Evolutionary conservation across 2,888 invertebrate species (phyloP).

Genomic region (Orthonevra nobilis): DNA sequence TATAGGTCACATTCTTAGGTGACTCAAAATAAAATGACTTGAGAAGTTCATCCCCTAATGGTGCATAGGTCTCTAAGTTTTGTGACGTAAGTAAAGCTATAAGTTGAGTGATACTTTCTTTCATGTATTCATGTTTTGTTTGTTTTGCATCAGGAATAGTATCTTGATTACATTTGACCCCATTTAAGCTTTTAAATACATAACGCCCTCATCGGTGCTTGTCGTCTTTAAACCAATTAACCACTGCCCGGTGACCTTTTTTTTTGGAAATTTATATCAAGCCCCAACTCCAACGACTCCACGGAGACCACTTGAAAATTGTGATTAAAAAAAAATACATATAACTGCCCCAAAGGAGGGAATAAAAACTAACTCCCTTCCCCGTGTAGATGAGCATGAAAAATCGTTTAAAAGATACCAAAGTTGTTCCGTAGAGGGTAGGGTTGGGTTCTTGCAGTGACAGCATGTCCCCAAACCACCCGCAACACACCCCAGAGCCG

Average conservation of each 20-base stretch:
- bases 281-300: slow-evolving; percentile 46
- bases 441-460: slow-evolving; percentile 4
- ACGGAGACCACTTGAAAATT: slow-evolving; percentile 48
- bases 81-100: no score
- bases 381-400: slow-evolving; percentile 51
- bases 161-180: no score
- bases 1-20: no score
- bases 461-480: neutral
- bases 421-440: slow-evolving; percentile 24
- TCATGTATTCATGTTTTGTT: no score
- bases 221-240: no score
- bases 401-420: slow-evolving; percentile 56
- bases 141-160: no score
- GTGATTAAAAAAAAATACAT: slow-evolving; percentile 40
- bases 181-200: no score
- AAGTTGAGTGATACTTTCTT: no score
- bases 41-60: no score
- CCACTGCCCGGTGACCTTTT: slow-evolving; percentile 30
- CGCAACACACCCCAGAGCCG: neutral
- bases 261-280: slow-evolving; percentile 20
- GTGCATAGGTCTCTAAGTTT: no score
- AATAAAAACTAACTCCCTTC: slow-evolving; percentile 39
- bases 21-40: no score
- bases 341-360: neutral
- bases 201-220: no score